Percentiles rank a stretch among this genome's conserved stretches.
phyloP scores from a whole-genome alignment of 2,888 invertebrate species.

The Archips xylosteana region DNA sequence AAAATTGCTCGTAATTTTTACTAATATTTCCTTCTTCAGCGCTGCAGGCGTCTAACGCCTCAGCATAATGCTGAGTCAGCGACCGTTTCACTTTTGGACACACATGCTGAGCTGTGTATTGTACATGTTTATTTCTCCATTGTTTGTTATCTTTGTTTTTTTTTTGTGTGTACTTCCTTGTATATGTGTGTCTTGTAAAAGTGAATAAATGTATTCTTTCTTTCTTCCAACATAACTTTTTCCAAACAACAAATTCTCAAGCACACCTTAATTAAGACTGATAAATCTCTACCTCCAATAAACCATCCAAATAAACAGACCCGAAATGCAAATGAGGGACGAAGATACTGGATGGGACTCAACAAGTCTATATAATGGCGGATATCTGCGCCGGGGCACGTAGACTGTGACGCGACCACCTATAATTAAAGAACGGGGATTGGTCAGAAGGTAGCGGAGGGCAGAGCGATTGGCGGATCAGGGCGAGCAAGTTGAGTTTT shows the following conservation, averaged over 20 bases:
- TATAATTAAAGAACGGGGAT: conserved; percentile 29
- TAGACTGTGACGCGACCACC: conserved; percentile 26
- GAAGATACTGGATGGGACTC: conserved; percentile 27
- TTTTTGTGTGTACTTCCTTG: too few species aligned
- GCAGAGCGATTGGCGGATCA: background rate
- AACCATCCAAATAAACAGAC: conserved; percentile 37
- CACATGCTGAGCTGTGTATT: too few species aligned
- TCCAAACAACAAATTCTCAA: conserved; percentile 7
- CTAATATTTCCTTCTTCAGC: too few species aligned
- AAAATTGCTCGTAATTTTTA: too few species aligned
- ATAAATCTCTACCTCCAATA: conserved; percentile 31
- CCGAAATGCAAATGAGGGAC: conserved; percentile 35
- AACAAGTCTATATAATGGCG: conserved; percentile 39
- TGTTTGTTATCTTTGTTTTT: too few species aligned
- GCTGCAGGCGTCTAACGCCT: too few species aligned
- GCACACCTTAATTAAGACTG: conserved; percentile 30
- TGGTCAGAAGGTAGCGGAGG: background rate
- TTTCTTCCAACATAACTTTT: background rate
- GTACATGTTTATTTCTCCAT: too few species aligned
- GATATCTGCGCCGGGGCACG: conserved; percentile 28
- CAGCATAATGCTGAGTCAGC: too few species aligned
- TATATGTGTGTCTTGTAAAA: too few species aligned
- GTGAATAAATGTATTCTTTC: too few species aligned
- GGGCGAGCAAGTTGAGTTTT: background rate
- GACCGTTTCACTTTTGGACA: too few species aligned